Evolutionary conservation across 2,888 invertebrate species (phyloP), one percentile per base, ranked within the genome.

Genomic region (Mythimna ferrago): DNA sequence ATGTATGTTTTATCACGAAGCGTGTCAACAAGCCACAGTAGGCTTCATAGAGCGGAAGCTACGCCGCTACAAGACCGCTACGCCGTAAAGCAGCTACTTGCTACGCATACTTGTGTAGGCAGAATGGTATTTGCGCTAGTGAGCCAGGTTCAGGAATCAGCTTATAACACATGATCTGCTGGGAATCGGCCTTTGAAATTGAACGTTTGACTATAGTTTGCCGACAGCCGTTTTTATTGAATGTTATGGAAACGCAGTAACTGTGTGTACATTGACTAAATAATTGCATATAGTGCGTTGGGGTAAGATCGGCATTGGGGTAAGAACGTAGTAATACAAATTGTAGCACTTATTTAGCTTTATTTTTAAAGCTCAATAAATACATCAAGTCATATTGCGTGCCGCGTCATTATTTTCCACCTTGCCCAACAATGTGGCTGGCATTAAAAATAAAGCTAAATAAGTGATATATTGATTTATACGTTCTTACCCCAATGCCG

Each of bases 31-130:
- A 66, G 38, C 10, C 41, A 54, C 19, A 63, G 41, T 63, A 32
- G 44, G 44, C 41, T 51, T 2, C 58, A 58, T 60, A 54, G 76
- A 70, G 58, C n/a, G 58, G 63, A 70, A 62, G 57, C 61, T 78
- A 78, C 68, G 72, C 41, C 16, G 54, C 77, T 79, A 81, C 67
- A 64, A 71, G 32, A 41, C 57, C 72, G 68, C 65, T 73, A 72
- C 21, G 41, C n/a, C 82, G 86, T 77, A 26, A 26, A 26, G 26
- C 26, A 73, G 66, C 64, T 54, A 65, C 54, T 57, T 54, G 73
- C 61, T 72, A 61, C 72, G 51, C 48, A 53, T 60, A 66, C 51
- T 63, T 63, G 26, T 54, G 21, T 41, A 56, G 26, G n/a, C 19
- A 7, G 19, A 6, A n/a, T 41, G 38, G 14, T 77, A 53, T 61